Evolutionary conservation across 2,888 invertebrate species (phyloP).

Genomic region (Seladonia tumulorum): DNA sequence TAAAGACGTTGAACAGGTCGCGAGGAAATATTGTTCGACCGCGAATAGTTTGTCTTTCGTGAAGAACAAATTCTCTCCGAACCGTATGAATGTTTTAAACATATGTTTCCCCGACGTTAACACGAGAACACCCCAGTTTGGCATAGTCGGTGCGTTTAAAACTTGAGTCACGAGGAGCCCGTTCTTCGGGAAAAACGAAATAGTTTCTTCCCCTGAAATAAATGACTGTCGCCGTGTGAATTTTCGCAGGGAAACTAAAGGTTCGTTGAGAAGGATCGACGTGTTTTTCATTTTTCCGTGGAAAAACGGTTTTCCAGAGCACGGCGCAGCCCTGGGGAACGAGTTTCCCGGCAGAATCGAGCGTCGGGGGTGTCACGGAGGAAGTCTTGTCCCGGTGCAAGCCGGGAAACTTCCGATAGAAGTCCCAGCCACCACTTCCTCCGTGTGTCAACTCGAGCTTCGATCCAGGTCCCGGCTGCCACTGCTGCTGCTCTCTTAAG

Average conservation of each 20-base stretch:
- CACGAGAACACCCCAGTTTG: background rate
- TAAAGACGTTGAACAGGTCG: no score
- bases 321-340: background rate
- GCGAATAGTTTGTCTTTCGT: no score
- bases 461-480: constrained; percentile 19
- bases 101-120: background rate
- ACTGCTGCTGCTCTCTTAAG: constrained; percentile 25
- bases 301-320: background rate
- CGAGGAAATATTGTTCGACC: no score
- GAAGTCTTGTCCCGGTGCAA: constrained; percentile 39
- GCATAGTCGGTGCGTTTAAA: background rate
- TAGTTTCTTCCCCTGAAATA: background rate
- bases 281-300: background rate
- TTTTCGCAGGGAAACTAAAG: background rate
- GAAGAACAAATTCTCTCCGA: no score
- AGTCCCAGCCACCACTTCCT: constrained; percentile 8
- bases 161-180: background rate
- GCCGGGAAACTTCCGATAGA: constrained; percentile 60
- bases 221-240: background rate
- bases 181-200: background rate
- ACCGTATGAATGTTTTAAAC: background rate
- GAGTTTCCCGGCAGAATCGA: background rate
- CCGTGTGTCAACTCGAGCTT: constrained; percentile 32
- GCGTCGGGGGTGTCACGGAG: constrained; percentile 29
- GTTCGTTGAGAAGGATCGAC: background rate